Conservation (phyloP, 37 sponge, comb jelly and placozoan species). For the Oscarella lobularis region DNA sequence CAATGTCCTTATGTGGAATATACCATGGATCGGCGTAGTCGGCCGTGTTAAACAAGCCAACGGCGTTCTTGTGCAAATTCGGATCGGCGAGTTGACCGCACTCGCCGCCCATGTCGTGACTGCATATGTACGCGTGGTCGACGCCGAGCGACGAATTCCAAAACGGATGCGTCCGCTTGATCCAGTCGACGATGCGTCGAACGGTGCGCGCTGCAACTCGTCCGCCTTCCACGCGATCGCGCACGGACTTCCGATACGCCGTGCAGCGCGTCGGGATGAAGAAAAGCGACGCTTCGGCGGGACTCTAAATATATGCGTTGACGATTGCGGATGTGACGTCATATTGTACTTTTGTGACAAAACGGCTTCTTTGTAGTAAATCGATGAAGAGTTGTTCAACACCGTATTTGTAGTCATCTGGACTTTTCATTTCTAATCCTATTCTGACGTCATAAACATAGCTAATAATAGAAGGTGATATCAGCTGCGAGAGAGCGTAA, state of each 20-base stretch:
- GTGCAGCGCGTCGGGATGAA: slow-evolving; percentile 59
- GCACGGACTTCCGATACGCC: slow-evolving; percentile 49
- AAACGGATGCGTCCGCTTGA: slow-evolving; percentile 21
- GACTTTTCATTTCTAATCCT: slow-evolving; percentile 35
- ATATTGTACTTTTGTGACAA: slow-evolving; percentile 24
- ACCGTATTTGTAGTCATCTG: slow-evolving; percentile 64
- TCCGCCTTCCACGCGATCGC: slow-evolving; percentile 21
- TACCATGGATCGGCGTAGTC: slow-evolving; percentile 25
- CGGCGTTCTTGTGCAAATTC: slow-evolving; percentile 31
- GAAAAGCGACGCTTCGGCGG: slow-evolving; percentile 31
- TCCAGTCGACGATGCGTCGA: slow-evolving; percentile 25
- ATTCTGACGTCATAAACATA: slow-evolving; percentile 29
- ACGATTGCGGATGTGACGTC: too few relatives aligned
- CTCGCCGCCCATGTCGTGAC: slow-evolving; percentile 59
- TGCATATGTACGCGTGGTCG: slow-evolving; percentile 66
- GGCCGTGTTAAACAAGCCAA: slow-evolving; percentile 64
- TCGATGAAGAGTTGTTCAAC: slow-evolving; percentile 57
- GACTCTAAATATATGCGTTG: slow-evolving; percentile 31
- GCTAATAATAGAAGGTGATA: too few relatives aligned
- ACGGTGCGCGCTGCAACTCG: slow-evolving; percentile 18
- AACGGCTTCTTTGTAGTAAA: slow-evolving; percentile 37
- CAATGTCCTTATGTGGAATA: slow-evolving; percentile 60
- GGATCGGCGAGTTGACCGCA: slow-evolving; percentile 13
- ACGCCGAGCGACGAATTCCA: slow-evolving; percentile 49
- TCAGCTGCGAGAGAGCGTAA: too few relatives aligned